Evolutionary conservation across 2,113 vertebrate genomes (phyloP).

Genomic region (Lontra canadensis): DNA sequence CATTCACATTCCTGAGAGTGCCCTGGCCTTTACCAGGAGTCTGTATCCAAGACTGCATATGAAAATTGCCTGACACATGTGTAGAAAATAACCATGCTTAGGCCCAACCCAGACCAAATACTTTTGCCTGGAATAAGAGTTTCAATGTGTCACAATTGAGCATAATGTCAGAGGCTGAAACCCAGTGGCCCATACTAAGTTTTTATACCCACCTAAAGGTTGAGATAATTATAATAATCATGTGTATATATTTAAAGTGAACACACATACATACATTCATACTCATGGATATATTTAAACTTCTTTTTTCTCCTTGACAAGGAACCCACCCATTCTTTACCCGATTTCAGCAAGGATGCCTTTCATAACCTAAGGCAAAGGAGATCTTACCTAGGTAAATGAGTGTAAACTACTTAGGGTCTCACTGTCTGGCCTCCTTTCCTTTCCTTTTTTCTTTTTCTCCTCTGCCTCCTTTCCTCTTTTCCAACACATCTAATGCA

Average conservation of each 20-base stretch:
- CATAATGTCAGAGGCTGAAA: neutral
- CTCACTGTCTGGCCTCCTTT: neutral
- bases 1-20: neutral
- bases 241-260: neutral
- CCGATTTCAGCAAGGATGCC: neutral
- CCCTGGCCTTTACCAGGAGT: neutral
- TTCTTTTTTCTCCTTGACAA: neutral
- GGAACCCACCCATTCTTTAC: neutral
- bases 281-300: neutral
- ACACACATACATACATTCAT: neutral
- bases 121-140: neutral
- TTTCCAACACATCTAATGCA: neutral
- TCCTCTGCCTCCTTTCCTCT: neutral
- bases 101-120: neutral
- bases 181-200: neutral
- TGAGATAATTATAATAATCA: neutral
- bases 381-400: neutral
- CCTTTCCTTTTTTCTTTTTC: neutral
- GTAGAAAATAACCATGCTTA: neutral
- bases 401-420: neutral
- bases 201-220: neutral
- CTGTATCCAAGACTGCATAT: neutral
- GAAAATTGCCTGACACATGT: neutral
- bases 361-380: neutral
- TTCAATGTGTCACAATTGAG: neutral